Conservation (phyloP, 2,113 vertebrate species). For the Triplophysa tibetana region DNA sequence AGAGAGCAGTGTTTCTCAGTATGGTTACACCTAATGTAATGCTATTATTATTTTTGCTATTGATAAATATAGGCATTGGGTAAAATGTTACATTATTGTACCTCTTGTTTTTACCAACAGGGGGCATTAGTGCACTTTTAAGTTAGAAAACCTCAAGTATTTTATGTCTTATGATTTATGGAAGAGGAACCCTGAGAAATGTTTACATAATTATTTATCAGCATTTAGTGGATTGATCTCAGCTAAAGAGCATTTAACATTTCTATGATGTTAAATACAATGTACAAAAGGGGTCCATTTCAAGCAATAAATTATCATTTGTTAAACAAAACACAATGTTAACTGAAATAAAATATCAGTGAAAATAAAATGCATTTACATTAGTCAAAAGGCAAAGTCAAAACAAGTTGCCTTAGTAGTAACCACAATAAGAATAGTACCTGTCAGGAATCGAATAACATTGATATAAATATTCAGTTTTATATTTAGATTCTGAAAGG, state of each 20-base stretch:
- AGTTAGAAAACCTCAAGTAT: background rate
- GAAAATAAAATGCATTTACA: background rate
- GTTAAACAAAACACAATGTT: background rate
- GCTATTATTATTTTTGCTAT: background rate
- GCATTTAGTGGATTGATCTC: background rate
- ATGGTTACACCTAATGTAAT: too few species aligned
- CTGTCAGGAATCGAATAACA: background rate
- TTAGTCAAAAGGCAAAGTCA: background rate
- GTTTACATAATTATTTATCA: background rate
- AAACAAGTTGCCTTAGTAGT: background rate
- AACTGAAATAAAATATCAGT: background rate
- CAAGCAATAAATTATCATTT: background rate
- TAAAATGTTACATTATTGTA: background rate
- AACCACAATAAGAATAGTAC: background rate
- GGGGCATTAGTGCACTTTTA: background rate
- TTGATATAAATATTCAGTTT: background rate
- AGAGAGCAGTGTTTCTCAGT: too few species aligned
- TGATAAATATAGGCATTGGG: background rate
- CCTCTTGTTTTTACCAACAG: background rate
- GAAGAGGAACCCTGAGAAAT: background rate
- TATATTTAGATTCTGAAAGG: background rate
- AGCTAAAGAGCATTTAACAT: too few species aligned
- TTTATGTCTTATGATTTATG: background rate
- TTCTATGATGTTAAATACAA: too few species aligned
- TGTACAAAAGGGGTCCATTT: background rate